Evolutionary conservation across 1,140 invertebrate genomes (phyloP).

Genomic region (Cryptotermes secundus): DNA sequence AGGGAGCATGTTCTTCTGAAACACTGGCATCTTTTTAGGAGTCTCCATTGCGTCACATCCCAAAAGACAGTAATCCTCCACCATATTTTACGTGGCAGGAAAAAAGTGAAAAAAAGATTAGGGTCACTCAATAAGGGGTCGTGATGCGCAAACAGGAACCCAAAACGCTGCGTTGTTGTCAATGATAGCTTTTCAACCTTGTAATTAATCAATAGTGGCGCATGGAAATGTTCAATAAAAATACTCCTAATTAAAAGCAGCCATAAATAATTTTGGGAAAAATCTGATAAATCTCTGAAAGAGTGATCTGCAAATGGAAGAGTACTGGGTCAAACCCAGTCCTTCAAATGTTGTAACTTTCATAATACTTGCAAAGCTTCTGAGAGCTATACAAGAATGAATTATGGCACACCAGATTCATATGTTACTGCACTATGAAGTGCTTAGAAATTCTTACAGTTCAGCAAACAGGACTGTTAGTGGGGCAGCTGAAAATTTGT

Average conservation of each 20-base stretch:
- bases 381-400: not conserved
- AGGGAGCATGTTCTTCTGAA: too few species aligned
- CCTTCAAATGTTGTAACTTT: not conserved
- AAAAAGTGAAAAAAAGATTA: not conserved
- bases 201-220: not conserved
- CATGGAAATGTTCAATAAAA: not conserved
- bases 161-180: not conserved
- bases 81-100: not conserved
- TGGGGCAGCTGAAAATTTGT: too few species aligned
- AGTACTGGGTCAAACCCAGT: too few species aligned
- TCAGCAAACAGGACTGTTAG: too few species aligned
- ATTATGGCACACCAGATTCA: not conserved
- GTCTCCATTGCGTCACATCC: too few species aligned
- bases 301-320: too few species aligned
- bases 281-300: too few species aligned
- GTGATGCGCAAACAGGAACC: constrained; percentile 1
- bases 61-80: too few species aligned
- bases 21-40: too few species aligned
- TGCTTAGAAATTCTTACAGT: too few species aligned
- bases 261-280: not conserved
- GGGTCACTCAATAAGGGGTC: not conserved
- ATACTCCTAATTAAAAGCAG: not conserved
- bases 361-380: not conserved
- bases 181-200: not conserved
- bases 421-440: too few species aligned